Conservation (phyloP, 2,113 vertebrate species). For the Elaphurus davidianus region DNA sequence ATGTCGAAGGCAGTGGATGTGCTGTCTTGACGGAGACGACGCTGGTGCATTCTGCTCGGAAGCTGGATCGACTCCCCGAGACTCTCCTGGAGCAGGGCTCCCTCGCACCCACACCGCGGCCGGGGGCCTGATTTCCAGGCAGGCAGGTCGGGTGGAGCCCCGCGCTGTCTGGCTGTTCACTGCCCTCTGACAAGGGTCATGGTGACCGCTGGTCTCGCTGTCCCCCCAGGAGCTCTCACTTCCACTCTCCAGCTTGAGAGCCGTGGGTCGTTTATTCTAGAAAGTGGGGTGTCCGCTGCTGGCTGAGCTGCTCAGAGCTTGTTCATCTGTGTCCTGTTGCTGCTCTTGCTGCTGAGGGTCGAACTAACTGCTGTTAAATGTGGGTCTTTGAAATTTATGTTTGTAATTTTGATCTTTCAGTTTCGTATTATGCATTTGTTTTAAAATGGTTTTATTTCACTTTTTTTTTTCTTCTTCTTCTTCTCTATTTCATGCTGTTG, state of each 20-base stretch:
- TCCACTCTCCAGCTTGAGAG: neutral
- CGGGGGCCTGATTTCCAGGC: neutral
- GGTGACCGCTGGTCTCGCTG: accelerated
- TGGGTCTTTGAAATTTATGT: neutral
- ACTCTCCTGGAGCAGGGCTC: neutral
- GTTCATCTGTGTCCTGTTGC: accelerated
- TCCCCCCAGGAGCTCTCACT: neutral
- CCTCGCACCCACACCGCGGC: no score
- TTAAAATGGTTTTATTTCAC: neutral
- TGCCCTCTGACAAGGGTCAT: neutral
- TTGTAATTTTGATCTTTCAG: neutral
- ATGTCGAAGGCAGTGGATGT: no score
- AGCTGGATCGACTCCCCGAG: neutral
- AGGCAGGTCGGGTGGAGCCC: neutral
- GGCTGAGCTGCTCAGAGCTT: accelerated
- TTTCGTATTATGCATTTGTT: neutral
- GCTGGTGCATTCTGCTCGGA: neutral
- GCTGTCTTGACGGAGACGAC: no score
- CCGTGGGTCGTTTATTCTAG: neutral
- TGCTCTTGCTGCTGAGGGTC: neutral
- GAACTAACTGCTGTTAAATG: neutral
- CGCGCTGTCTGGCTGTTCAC: accelerated
- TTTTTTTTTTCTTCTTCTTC: accelerated
- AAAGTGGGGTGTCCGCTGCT: neutral
- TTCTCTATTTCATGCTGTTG: neutral